Percentiles rank a stretch among this genome's conserved stretches.
Conservation (phyloP, 2,797 vertebrate species). For the Adelosebastes latens region DNA sequence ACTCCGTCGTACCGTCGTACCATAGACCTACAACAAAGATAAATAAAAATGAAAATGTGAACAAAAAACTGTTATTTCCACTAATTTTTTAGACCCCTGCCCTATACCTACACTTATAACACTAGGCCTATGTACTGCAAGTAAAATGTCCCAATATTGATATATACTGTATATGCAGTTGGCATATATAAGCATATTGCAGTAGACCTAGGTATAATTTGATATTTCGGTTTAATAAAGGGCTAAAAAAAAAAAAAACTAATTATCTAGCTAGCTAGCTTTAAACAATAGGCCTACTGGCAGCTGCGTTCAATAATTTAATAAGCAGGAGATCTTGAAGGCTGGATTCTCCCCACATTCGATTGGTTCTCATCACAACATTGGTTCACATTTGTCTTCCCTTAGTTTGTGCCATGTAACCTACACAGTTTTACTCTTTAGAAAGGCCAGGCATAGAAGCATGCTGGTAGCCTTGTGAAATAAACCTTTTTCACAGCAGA, state of each 20-base stretch:
- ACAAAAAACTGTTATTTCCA: too few species aligned
- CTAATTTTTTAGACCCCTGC: too few species aligned
- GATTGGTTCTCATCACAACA: neutral
- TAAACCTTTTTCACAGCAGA: neutral
- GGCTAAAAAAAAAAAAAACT: neutral
- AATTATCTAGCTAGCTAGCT: neutral
- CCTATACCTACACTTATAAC: neutral
- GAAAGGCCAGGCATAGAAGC: neutral
- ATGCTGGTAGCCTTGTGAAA: neutral
- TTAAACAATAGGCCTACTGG: neutral
- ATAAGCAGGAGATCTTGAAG: neutral
- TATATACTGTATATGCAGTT: neutral
- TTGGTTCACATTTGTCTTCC: neutral
- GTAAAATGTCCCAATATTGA: neutral
- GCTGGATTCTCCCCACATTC: neutral
- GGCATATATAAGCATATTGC: neutral
- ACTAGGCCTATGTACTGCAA: too few species aligned
- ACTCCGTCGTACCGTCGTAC: rapidly evolving
- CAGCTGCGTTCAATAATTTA: neutral
- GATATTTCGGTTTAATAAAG: neutral
- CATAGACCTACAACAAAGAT: too few species aligned
- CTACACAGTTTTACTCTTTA: neutral
- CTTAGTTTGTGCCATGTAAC: neutral
- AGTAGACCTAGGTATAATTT: neutral
- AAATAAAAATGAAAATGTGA: too few species aligned